Evolutionary conservation across 2,797 vertebrate genomes (phyloP).

Genomic region (Florisuga fusca): DNA sequence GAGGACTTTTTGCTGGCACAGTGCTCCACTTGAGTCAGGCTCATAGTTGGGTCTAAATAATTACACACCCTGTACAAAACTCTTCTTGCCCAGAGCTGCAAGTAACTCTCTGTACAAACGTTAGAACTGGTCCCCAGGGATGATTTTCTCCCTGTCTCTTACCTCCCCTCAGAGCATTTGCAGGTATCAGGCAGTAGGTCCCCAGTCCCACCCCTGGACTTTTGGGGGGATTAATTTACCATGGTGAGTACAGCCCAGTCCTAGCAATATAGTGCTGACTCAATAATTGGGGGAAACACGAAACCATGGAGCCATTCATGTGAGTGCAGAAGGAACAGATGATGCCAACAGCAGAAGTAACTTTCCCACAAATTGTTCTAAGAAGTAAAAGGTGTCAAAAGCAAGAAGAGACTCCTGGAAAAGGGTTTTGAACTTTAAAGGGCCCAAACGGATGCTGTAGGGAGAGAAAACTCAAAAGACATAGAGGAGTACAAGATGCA

Average conservation of each 20-base stretch:
- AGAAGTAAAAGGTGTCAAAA: neutral
- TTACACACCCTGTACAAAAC: rapidly evolving
- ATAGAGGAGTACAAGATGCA: neutral
- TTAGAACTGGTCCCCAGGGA: neutral
- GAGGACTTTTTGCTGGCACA: neutral
- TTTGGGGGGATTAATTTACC: neutral
- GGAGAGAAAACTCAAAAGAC: neutral
- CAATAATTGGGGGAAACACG: neutral
- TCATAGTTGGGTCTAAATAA: too few relatives aligned
- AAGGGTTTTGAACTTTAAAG: neutral
- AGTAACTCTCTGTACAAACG: rapidly evolving
- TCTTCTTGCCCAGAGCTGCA: neutral
- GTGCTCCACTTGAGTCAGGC: neutral
- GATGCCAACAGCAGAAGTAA: neutral
- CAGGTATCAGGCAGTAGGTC: neutral
- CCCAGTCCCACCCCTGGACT: too few relatives aligned
- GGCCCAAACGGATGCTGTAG: neutral
- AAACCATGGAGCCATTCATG: rapidly evolving
- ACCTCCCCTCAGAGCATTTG: too few relatives aligned
- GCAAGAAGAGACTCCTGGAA: neutral
- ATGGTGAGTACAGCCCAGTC: neutral
- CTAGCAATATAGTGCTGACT: neutral
- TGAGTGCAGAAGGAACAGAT: neutral
- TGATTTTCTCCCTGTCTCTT: too few relatives aligned
- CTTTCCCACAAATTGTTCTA: neutral